Evolutionary conservation across 2,888 invertebrate species (phyloP).

Genomic region (Drosophila pseudotakahashii): DNA sequence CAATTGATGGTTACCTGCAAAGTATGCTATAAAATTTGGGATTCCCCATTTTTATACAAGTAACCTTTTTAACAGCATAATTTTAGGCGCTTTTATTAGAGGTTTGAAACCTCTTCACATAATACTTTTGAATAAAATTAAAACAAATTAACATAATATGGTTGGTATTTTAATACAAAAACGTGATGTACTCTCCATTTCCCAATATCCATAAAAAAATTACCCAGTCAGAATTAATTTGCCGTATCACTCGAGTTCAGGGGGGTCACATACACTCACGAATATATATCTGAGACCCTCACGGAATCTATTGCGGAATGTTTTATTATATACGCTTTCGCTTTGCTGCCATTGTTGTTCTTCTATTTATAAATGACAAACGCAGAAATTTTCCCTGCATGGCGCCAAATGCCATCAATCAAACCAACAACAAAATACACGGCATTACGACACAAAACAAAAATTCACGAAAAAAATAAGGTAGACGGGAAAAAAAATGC

Average conservation of each 20-base stretch:
- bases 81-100: neutral
- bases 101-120: neutral
- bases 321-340: conserved; percentile 25
- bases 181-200: neutral
- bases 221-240: conserved; percentile 1
- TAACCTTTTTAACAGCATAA: neutral
- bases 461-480: conserved; percentile 20
- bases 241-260: conserved; percentile 23
- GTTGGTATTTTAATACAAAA: too few relatives aligned
- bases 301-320: conserved; percentile 27
- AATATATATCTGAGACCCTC: neutral
- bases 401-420: conserved; percentile 57
- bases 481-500: conserved; percentile 39
- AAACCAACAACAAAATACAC: conserved; percentile 41
- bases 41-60: too few relatives aligned
- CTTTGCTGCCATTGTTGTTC: conserved; percentile 5
- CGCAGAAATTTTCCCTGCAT: conserved; percentile 49
- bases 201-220: neutral
- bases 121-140: neutral
- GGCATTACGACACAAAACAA: conserved; percentile 32
- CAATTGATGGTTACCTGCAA: conserved; percentile 1
- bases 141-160: neutral
- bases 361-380: conserved; percentile 57
- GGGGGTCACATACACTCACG: conserved; percentile 18
- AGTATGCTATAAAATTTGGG: neutral